Evolutionary conservation across 2,797 vertebrate species (phyloP).

Genomic region (Myotis vivesi): DNA sequence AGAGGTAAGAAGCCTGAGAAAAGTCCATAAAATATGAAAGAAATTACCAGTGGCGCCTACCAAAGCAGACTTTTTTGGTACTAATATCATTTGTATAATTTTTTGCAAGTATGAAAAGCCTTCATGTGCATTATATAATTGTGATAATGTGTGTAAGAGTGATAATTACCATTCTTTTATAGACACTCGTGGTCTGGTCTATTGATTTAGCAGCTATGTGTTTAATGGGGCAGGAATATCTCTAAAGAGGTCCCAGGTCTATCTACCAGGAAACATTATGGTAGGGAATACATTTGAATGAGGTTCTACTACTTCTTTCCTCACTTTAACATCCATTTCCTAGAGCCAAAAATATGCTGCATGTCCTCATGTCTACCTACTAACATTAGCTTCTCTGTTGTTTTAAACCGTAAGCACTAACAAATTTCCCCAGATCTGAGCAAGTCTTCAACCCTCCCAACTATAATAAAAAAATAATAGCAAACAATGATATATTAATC

Average conservation of each 20-base stretch:
- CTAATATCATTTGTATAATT: conserved; percentile 48
- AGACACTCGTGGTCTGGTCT: background rate
- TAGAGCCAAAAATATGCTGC: background rate
- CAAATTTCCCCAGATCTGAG: background rate
- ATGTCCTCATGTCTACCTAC: background rate
- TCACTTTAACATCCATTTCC: background rate
- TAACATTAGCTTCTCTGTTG: background rate
- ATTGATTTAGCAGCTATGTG: conserved; percentile 34
- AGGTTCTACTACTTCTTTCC: background rate
- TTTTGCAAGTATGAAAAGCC: conserved; percentile 49
- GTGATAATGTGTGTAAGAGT: conserved; percentile 23
- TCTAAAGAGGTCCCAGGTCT: background rate
- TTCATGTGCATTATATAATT: conserved; percentile 24
- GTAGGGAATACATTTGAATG: background rate
- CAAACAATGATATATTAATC: background rate
- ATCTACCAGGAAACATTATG: background rate
- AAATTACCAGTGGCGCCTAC: conserved; percentile 42
- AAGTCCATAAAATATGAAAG: conserved; percentile 6
- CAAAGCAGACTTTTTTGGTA: background rate
- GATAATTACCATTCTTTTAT: conserved; percentile 34
- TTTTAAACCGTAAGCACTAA: background rate
- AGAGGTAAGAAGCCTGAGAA: conserved; percentile 44
- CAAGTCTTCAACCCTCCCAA: background rate
- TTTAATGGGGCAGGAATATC: background rate
- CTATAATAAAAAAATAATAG: background rate